These are phyloP conservation scores for Otocyon megalotis DNA, from an alignment of 2,113 vertebrate species.

Conservation along the genomic window DNA sequence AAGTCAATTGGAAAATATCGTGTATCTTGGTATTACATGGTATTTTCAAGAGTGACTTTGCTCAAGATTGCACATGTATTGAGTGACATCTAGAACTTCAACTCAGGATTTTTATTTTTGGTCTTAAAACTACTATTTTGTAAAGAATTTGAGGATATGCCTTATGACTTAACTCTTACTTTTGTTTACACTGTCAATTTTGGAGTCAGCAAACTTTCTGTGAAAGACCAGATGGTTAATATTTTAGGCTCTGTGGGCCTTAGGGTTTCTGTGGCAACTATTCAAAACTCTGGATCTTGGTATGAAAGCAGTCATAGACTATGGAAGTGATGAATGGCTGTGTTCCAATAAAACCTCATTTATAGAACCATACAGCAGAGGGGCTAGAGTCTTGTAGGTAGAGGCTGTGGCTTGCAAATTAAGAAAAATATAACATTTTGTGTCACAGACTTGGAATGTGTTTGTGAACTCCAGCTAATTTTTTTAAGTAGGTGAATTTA, in stretches of 20 bases:
- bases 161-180: constrained; percentile 52
- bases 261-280: neutral
- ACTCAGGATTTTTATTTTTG: constrained; percentile 47
- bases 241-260: constrained; percentile 3
- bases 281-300: neutral
- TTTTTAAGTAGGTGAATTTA: constrained; percentile 37
- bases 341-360: neutral
- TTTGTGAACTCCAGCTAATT: constrained; percentile 3
- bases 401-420: constrained; percentile 10
- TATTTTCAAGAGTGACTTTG: constrained; percentile 52
- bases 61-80: neutral
- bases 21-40: constrained; percentile 32
- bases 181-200: constrained; percentile 20
- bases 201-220: neutral
- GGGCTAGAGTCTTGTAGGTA: neutral
- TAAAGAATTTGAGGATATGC: constrained; percentile 48
- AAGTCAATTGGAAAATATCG: constrained; percentile 47
- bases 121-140: constrained; percentile 39
- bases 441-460: neutral
- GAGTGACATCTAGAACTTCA: constrained; percentile 33
- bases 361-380: neutral
- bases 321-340: neutral
- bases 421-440: constrained; percentile 37
- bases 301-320: neutral
- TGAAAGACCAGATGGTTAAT: neutral